These are phyloP conservation scores for Drosophila kanekoi DNA, from an alignment of 2,888 invertebrate species.

Conservation along the genomic window DNA sequence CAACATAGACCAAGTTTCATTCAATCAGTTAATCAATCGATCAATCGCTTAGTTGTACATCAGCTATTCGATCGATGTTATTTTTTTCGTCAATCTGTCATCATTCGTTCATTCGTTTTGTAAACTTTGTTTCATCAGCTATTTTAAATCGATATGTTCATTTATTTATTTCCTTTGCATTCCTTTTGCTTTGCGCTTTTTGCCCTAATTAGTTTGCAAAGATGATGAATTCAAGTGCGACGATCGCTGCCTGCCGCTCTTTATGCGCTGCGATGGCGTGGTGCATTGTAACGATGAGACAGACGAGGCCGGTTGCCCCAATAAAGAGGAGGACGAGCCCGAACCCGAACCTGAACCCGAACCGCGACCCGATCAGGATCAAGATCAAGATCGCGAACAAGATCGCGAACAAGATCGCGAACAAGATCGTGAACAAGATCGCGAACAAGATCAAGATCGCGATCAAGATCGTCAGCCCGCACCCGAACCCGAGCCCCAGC, in stretches of 20 bases:
- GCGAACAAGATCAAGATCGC: conserved; percentile 3
- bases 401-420: not conserved
- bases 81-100: not conserved
- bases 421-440: not conserved
- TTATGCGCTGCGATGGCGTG: conserved; percentile 87
- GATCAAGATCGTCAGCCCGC: conserved; percentile 4
- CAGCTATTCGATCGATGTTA: conserved; percentile 9
- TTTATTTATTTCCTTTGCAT: conserved; percentile 32
- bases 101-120: not conserved
- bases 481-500: not conserved
- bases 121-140: conserved; percentile 23
- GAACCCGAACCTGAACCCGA: conserved; percentile 80
- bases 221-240: conserved; percentile 88
- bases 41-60: conserved; percentile 1
- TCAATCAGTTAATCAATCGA: not conserved
- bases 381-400: not conserved
- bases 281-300: conserved; percentile 88
- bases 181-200: conserved; percentile 33
- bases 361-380: not conserved
- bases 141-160: conserved; percentile 19
- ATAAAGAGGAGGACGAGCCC: conserved; percentile 70
- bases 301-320: conserved; percentile 88
- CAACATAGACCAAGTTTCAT: conserved; percentile 2
- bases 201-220: conserved; percentile 66
- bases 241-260: conserved; percentile 87